phyloP scores from a whole-genome alignment of 1,140 invertebrate species.

The Neodiprion lecontei region DNA sequence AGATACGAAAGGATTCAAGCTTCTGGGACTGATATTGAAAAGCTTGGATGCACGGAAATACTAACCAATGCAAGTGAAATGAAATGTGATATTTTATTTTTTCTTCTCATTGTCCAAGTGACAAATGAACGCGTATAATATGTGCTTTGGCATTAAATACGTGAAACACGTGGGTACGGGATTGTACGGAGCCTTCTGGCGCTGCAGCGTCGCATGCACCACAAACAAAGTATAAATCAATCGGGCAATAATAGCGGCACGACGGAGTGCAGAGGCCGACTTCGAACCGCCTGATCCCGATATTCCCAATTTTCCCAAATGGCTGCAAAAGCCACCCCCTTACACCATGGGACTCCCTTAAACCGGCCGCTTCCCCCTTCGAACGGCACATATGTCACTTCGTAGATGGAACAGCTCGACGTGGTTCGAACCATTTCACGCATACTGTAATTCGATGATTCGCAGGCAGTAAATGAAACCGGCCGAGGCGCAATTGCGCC shows the following conservation, averaged over 20 bases:
- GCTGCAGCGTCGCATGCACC: constrained; percentile 17
- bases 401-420: background rate
- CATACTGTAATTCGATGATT: background rate
- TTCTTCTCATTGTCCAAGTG: background rate
- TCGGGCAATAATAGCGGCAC: constrained; percentile 48
- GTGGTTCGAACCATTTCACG: constrained; percentile 1
- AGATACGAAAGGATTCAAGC: background rate
- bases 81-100: too few relatives aligned
- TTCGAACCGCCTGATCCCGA: constrained; percentile 36
- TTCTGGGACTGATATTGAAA: too few relatives aligned
- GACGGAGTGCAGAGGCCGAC: background rate
- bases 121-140: background rate
- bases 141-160: too few relatives aligned
- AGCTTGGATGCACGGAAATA: too few relatives aligned
- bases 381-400: background rate
- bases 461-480: background rate
- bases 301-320: constrained; percentile 59
- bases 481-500: background rate
- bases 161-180: background rate
- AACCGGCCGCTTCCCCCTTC: background rate
- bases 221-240: constrained; percentile 62
- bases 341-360: constrained; percentile 1
- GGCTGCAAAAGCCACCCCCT: constrained; percentile 48
- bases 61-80: too few relatives aligned
- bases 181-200: background rate